Percentiles rank a stretch among this genome's conserved stretches.
phyloP scores from a whole-genome alignment of 2,113 vertebrate genomes.

The Apteryx owenii region DNA sequence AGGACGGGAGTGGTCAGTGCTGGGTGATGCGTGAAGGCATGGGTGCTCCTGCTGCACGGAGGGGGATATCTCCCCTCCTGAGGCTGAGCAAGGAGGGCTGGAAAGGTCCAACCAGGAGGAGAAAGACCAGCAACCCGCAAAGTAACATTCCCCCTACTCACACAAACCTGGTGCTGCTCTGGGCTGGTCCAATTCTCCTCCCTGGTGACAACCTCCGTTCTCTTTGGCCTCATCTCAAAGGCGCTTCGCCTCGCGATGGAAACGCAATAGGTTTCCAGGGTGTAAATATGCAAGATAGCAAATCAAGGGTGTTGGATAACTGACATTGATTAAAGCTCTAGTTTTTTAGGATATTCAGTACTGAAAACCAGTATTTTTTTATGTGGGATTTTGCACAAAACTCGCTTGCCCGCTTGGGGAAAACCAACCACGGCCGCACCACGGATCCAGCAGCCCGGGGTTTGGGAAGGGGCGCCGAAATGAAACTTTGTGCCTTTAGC shows the following conservation, averaged over 20 bases:
- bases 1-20: background rate
- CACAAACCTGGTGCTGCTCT: background rate
- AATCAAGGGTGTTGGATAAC: background rate
- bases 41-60: background rate
- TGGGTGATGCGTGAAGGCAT: too few relatives aligned
- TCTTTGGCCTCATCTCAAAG: background rate
- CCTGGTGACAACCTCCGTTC: background rate
- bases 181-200: background rate
- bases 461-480: background rate
- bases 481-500: conserved; percentile 61
- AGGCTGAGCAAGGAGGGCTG: background rate
- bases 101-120: background rate
- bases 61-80: background rate
- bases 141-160: background rate
- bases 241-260: background rate
- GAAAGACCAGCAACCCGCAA: background rate
- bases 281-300: background rate
- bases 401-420: background rate
- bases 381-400: conserved; percentile 15
- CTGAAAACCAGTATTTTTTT: conserved; percentile 41
- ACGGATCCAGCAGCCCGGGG: background rate
- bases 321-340: conserved; percentile 21
- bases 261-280: background rate
- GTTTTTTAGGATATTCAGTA: conserved; percentile 45
- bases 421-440: accelerated